Conservation (phyloP, 2,888 invertebrate genomes). For the Falcaria lacertinaria region DNA sequence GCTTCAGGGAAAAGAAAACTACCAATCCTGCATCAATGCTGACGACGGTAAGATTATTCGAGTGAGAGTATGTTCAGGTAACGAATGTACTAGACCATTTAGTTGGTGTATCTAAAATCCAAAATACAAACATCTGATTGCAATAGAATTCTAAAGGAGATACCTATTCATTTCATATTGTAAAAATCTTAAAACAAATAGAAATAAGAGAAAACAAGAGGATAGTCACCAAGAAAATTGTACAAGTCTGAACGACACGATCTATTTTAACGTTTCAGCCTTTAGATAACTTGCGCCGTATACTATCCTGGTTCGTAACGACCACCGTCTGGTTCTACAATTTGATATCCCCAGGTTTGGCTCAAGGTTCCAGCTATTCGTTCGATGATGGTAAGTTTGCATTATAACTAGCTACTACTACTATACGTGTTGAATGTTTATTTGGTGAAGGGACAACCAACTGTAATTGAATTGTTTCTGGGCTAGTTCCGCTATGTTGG, state of each 20-base stretch:
- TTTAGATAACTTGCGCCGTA: conserved; percentile 74
- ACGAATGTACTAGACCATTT: too few relatives aligned
- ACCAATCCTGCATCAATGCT: conserved; percentile 81
- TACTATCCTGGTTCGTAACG: conserved; percentile 79
- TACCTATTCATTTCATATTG: too few relatives aligned
- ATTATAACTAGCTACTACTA: neutral
- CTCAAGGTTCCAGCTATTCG: conserved; percentile 71
- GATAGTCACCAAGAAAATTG: too few relatives aligned
- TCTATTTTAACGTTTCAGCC: conserved; percentile 78
- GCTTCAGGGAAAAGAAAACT: conserved; percentile 84
- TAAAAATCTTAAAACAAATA: too few relatives aligned
- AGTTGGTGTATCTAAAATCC: too few relatives aligned
- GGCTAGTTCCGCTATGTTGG: conserved; percentile 19
- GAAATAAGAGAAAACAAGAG: too few relatives aligned
- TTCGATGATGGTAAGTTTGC: conserved; percentile 60
- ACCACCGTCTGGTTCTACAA: conserved; percentile 80
- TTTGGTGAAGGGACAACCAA: conserved; percentile 16
- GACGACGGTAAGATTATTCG: conserved; percentile 78
- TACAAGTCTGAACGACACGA: too few relatives aligned
- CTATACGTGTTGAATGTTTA: neutral
- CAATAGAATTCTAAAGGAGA: too few relatives aligned
- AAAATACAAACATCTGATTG: too few relatives aligned
- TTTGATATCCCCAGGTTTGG: conserved; percentile 69
- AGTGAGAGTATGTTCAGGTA: too few relatives aligned
- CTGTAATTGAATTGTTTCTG: conserved; percentile 21